Percentiles rank a stretch among this genome's conserved stretches.
Conservation (phyloP, 2,797 vertebrate species). For the Otolemur crassicaudatus region DNA sequence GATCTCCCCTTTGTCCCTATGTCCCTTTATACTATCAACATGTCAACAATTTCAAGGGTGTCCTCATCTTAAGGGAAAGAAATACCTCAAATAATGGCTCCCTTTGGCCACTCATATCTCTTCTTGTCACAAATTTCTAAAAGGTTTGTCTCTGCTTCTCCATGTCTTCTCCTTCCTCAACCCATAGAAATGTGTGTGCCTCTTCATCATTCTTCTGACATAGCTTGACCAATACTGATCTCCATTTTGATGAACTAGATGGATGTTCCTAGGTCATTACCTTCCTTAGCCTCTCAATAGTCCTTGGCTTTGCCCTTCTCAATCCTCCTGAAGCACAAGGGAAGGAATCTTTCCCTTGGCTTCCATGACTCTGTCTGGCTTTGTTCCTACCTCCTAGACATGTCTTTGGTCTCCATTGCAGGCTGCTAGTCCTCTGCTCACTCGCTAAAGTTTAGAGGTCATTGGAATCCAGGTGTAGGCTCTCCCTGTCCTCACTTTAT, state of each 20-base stretch:
- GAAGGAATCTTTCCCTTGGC: neutral
- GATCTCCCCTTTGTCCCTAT: neutral
- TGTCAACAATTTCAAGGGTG: neutral
- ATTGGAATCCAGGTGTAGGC: neutral
- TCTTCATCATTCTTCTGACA: neutral
- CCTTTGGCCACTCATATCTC: neutral
- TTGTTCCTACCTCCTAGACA: neutral
- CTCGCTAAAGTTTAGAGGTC: neutral
- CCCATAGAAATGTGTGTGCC: neutral
- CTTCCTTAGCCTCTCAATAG: neutral
- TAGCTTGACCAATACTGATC: neutral
- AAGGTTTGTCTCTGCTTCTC: neutral
- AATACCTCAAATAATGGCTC: neutral
- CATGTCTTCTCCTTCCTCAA: neutral
- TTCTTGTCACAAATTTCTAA: neutral
- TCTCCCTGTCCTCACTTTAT: neutral
- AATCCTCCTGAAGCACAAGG: neutral
- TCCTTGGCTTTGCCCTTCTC: neutral
- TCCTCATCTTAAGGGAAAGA: neutral
- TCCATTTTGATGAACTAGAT: neutral
- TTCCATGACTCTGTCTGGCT: neutral
- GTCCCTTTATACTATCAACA: neutral
- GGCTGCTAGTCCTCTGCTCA: neutral
- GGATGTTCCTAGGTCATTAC: neutral
- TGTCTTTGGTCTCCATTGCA: neutral